Base-by-base conservation (phyloP, 2,797 vertebrate species). In the Neopelma chrysocephalum region DNA sequence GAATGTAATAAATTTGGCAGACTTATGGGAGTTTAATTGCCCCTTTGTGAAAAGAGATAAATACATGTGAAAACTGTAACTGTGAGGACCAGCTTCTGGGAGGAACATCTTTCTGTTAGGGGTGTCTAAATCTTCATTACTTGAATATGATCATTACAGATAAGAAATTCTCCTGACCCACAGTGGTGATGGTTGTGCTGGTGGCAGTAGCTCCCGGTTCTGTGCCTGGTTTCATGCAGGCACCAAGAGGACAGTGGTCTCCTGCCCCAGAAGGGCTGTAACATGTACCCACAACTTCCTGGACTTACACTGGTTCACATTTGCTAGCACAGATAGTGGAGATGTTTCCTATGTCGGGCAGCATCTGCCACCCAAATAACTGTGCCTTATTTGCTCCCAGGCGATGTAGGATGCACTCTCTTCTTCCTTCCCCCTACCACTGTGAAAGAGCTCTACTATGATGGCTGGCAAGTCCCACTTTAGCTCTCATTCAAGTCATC, bases 1-100 rank as follows among this genome's bases (percentile, higher is more conserved):
- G 89, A 96, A 92, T 79, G 73, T 84, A 96, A 94, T 95, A 96
- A 96, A 96, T 95, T 95, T 93, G 93, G 91, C 96, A 93, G 89
- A 95, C 66, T 89, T 82, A 94, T 29, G 73, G 50, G 87, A 93
- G 23, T 90, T 95, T 96, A 96, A 95, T 93, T 92, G 93, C 47
- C 70, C 77, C 85, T 91, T 94, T 91, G 82, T 94, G 87, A 76
- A 91, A 93, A 68, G 58, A 50, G 58, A 91, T 78, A 95, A 92
- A 91, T 88, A 86, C 34, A 94, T 58, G 54, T 83, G 56, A 90
- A 95, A 95, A 82, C 14, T 10, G 0, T 91, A 91, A 61, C 65
- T 51, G 26, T 27, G 47, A 93, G 62, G 73, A 95, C 40, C 69
- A 70, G 40, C 79, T 94, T 90, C 66, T 86, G 65, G 42, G 69